These are phyloP conservation scores for Syngnathus acus DNA, from an alignment of 2,797 vertebrate species.

Conservation along the genomic window DNA sequence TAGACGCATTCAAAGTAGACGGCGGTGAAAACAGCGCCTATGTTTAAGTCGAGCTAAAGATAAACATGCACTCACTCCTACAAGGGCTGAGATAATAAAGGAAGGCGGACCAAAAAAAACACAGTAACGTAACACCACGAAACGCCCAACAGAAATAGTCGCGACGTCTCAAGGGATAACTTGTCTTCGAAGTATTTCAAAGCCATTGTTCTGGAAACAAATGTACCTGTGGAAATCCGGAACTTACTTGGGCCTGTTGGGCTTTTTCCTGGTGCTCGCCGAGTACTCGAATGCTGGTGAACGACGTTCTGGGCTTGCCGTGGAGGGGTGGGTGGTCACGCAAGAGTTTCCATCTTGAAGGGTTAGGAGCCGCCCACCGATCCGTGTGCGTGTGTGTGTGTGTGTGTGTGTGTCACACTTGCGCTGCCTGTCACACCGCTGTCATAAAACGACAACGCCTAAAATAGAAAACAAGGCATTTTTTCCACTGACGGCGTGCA, in stretches of 20 bases:
- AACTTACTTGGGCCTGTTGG: slow-evolving; percentile 42
- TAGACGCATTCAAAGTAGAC: background rate
- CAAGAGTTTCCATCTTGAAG: slow-evolving; percentile 40
- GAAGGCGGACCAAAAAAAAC: background rate
- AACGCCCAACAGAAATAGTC: slow-evolving; percentile 1
- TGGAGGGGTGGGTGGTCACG: slow-evolving; percentile 53
- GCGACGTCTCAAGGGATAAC: no score
- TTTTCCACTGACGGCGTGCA: background rate
- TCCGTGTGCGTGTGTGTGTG: no score
- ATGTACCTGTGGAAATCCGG: background rate
- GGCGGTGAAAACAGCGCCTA: background rate
- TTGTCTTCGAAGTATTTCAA: background rate
- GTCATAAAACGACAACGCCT: slow-evolving; percentile 1
- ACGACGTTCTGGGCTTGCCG: background rate
- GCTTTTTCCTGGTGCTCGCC: slow-evolving; percentile 21
- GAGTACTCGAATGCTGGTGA: background rate
- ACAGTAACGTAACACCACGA: background rate
- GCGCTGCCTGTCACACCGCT: background rate
- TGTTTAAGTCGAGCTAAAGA: background rate
- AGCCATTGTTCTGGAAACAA: background rate
- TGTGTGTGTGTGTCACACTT: background rate
- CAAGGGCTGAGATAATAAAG: background rate
- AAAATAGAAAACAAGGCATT: background rate
- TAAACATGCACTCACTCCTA: background rate
- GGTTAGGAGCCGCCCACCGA: background rate